Conservation (phyloP, 30 jellyfish, hydroid and myxozoan species). For the Pelagia noctiluca region DNA sequence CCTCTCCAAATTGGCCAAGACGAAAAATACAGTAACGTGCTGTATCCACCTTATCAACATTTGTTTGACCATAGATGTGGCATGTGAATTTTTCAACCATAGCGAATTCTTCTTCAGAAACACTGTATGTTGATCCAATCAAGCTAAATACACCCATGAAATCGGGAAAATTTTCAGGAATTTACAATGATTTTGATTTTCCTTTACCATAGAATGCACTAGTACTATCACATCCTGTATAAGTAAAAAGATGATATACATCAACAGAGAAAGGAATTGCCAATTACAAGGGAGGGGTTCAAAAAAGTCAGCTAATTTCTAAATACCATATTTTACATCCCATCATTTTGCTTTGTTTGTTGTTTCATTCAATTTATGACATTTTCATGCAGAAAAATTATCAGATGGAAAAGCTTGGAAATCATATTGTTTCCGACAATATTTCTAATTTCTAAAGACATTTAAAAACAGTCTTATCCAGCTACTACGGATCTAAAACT, state of each 20-base stretch:
- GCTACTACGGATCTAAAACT: too few species aligned
- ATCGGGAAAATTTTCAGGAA: not conserved
- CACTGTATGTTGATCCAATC: not conserved
- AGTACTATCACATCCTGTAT: not conserved
- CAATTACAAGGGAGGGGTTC: too few species aligned
- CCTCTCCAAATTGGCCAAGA: not conserved
- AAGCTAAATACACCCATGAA: not conserved
- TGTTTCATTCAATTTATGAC: too few species aligned
- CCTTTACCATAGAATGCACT: not conserved
- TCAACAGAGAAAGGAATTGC: too few species aligned
- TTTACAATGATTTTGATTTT: not conserved
- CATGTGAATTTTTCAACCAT: not conserved
- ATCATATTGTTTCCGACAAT: too few species aligned
- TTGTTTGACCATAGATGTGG: not conserved
- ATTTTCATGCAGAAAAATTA: too few species aligned
- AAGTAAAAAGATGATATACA: not conserved
- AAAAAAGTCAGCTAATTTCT: too few species aligned
- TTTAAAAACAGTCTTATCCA: too few species aligned
- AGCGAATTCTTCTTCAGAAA: not conserved
- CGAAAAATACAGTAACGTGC: slow-evolving; percentile 2
- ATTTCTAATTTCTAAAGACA: too few species aligned
- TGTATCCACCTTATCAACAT: not conserved
- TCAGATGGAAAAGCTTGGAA: too few species aligned
- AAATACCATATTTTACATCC: too few species aligned
- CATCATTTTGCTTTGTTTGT: too few species aligned